Percentiles rank a stretch among this genome's conserved stretches.
These are phyloP conservation scores for Ichneumoninae sp. DNA, from an alignment of 2,888 invertebrate species.

Conservation along the genomic window DNA sequence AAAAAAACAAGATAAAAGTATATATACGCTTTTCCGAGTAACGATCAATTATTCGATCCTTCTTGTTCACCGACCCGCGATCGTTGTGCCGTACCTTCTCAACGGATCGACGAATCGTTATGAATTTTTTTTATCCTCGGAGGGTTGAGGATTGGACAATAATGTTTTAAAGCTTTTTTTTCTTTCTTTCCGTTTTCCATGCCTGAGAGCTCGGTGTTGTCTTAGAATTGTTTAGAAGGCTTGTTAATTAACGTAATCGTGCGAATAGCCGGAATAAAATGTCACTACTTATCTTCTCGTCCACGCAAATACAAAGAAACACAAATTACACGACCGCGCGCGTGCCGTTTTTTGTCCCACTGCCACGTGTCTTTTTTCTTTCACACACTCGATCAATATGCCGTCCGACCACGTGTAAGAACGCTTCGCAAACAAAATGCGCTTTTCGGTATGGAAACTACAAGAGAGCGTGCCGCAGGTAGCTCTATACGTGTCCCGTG, in stretches of 20 bases:
- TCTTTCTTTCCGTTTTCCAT: no score
- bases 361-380: background rate
- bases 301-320: background rate
- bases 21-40: background rate
- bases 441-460: slow-evolving; percentile 59
- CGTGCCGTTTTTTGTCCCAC: background rate
- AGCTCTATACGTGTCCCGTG: slow-evolving; percentile 66
- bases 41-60: background rate
- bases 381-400: background rate
- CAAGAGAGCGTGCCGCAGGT: slow-evolving; percentile 67
- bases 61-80: background rate
- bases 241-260: no score
- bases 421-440: slow-evolving; percentile 48
- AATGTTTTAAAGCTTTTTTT: no score
- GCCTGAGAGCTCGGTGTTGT: no score
- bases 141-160: no score
- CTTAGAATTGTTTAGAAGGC: no score
- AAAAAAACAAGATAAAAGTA: background rate
- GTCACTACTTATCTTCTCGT: no score
- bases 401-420: slow-evolving; percentile 49
- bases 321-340: background rate
- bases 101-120: no score
- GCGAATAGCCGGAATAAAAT: no score
- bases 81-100: background rate
- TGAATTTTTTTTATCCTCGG: no score